Evolutionary conservation across 2,797 vertebrate genomes (phyloP), one percentile per base, ranked within the genome.

Genomic region (Sebastolobus altivelis): DNA sequence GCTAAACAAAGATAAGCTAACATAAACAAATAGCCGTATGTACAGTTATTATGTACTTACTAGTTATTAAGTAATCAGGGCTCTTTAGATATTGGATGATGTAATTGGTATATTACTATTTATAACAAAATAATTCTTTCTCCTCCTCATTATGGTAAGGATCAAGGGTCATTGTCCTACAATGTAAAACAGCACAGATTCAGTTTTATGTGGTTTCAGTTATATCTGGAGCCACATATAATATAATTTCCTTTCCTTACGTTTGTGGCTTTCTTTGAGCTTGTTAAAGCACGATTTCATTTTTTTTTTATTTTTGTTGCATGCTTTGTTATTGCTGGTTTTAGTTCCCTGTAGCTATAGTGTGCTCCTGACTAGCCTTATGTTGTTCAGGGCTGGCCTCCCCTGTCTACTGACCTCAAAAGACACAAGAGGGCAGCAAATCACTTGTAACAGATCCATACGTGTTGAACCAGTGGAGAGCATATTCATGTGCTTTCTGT

Each of bases 391-490:
- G 10, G 18, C 38, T 33, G 43, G 4, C 46, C 16, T 49, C 13
- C 20, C 1, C 18, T 25, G 8, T 27, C 1, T 9, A 27, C n/a
- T 13, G 7, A 27, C 22, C 37, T 78, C 13, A 58, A 18, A 11
- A 18, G 13, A 65, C 73, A 85, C 68, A 61, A 65, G 68, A 73
- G 43, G 78, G 65, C 79, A 85, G 65, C 65, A 87, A 43, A 75
- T 14, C 33, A 58, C 67, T 66, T 43, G 11, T 20, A 70, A 59
- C 27, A n/a, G 0, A 59, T 37, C 4, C 33, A 6, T 6, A 8
- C 40, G 6, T 2, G 7, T 22, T 65, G n/a, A 69, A 59, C 16
- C 3, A 52, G 43, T 14, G 1, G 2, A 62, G 22, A 27, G 16
- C 11, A 65, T 18, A 2, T 16, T 1, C 5, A 33, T 52, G 49